phyloP scores from a whole-genome alignment of 2,113 vertebrate genomes.

The human region GRCh38 chr14:95857001-95857500 shows the following conservation, averaged over 20 bases:
- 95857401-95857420: conserved; percentile 66
- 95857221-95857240: background rate
- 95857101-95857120: background rate
- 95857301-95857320: background rate
- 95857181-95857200: background rate
- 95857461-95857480: conserved; percentile 71
- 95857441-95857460: conserved; percentile 65
- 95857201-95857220: background rate
- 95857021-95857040: background rate
- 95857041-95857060: background rate
- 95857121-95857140: rapidly evolving
- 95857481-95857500: conserved; percentile 74
- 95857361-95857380: background rate
- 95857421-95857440: conserved; percentile 39
- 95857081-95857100: background rate
- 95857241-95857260: background rate
- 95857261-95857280: background rate
- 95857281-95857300: background rate
- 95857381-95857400: conserved; percentile 26
- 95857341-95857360: background rate
- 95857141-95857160: rapidly evolving
- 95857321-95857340: background rate
- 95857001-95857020: background rate
- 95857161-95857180: background rate
- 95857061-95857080: rapidly evolving